A percentile compares a stretch with the other conserved stretches of the same genome.
phyloP scores from a whole-genome alignment of 2,113 vertebrate species.

The Hemibagrus wyckioides region DNA sequence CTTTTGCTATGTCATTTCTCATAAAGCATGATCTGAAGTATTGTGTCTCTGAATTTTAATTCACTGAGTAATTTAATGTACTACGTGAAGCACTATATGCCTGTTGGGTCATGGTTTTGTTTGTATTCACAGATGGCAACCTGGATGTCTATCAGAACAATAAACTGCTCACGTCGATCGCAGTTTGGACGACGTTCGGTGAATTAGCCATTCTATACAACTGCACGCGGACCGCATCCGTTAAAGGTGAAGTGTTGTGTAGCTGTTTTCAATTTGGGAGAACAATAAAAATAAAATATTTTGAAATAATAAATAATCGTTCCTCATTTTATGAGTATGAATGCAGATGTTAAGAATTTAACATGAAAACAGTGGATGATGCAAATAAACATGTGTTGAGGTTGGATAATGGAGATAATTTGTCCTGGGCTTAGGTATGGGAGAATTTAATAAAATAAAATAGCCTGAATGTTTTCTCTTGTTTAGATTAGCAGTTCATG shows the following conservation, averaged over 20 bases:
- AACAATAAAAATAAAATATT: neutral
- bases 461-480: neutral
- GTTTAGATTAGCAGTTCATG: constrained; percentile 16
- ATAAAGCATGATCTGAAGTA: neutral
- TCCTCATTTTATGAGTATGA: neutral
- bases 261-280: neutral
- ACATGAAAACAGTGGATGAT: neutral
- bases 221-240: constrained; percentile 89
- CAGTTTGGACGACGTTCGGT: constrained; percentile 88
- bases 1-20: neutral
- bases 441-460: constrained; percentile 10
- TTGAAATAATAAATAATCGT: neutral
- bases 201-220: constrained; percentile 93
- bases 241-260: constrained; percentile 78
- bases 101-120: neutral
- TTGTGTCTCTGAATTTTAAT: no score
- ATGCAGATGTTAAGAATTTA: neutral
- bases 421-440: neutral
- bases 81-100: neutral
- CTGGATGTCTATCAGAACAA: constrained; percentile 88
- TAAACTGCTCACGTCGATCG: constrained; percentile 83
- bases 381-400: neutral
- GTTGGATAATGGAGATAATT: neutral
- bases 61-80: neutral
- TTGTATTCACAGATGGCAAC: constrained; percentile 79